Base-by-base conservation (phyloP, 2,888 invertebrate genomes). In the Lysandra coridon region DNA sequence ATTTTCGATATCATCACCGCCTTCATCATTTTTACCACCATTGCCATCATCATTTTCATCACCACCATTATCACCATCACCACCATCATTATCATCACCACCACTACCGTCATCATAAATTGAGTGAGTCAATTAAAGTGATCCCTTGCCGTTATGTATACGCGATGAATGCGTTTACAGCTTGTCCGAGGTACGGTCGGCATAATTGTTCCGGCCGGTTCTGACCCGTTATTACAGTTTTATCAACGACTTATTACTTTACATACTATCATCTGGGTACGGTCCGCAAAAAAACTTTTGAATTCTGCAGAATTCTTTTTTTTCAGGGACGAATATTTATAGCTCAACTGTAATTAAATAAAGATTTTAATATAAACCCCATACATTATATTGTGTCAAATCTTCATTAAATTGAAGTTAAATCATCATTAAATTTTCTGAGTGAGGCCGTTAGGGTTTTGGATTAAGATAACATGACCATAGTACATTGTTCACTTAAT, bases 121-220 rank as follows among this genome's bases (percentile, higher is more conserved):
- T 69, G 14, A 69, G 4, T 14, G 37, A 69, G 33, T 69, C 37
- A 69, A 69, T 69, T 69, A 33, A 69, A 69, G 33, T 69, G 69
- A 37, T 69, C 33, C 64, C 69, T 69, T 12, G 17, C 69, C 69
- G 69, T 69, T 69, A 69, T 69, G 69, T 69, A 33, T 69, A 33
- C 33, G 69, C 23, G 30, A 69, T 69, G 14, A 69, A 69, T 33
- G 76, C 53, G 53, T 76, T 76, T 76, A 76, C 76, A 76, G 76
- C 76, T 76, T 76, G 53, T 76, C 57, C 23, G 57, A 33, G 37
- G 79, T 81, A 80, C 80, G 80, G 80, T 80, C 80, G 78, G 80
- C 79, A 82, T 81, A 81, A 84, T 82, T 81, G 80, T 82, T 83
- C 83, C 82, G 83, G 82, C 82, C 82, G 80, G 81, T 82, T 80